These are phyloP conservation scores for Pterocles gutturalis DNA, from an alignment of 2,113 vertebrate species.

Conservation along the genomic window DNA sequence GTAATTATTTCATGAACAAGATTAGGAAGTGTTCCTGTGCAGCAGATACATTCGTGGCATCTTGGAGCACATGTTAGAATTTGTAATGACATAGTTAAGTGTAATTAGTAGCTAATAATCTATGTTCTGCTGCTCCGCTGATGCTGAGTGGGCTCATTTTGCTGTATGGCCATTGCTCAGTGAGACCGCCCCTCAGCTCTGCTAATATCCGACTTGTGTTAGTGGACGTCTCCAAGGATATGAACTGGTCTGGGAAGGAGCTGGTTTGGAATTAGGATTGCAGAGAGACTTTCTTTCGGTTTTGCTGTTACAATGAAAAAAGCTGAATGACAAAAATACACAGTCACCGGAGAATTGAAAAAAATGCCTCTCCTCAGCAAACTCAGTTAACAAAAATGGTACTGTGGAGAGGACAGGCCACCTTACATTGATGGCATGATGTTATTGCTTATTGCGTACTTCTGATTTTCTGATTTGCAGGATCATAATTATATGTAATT, in stretches of 20 bases:
- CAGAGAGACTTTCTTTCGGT: not conserved
- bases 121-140: conserved; percentile 70
- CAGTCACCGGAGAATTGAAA: not conserved
- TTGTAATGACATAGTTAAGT: conserved; percentile 88
- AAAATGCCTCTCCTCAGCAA: not conserved
- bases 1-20: conserved; percentile 88
- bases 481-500: not conserved
- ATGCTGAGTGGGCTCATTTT: conserved; percentile 60
- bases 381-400: not conserved
- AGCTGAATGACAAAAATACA: not conserved
- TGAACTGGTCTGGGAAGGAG: not conserved
- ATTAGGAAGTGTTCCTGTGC: conserved; percentile 77
- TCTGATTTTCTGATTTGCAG: not conserved
- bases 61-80: conserved; percentile 72
- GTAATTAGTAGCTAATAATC: conserved; percentile 85
- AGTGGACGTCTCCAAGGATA: not conserved
- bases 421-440: not conserved
- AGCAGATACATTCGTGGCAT: conserved; percentile 76
- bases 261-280: not conserved
- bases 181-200: not conserved
- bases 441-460: not conserved
- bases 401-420: not conserved
- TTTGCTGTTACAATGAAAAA: not conserved
- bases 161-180: conserved; percentile 28
- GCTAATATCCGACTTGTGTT: not conserved